Percentiles rank a stretch among this genome's conserved stretches.
Evolutionary conservation across 2,113 vertebrate species (phyloP).

Genomic region (Typhlomys cinereus): DNA sequence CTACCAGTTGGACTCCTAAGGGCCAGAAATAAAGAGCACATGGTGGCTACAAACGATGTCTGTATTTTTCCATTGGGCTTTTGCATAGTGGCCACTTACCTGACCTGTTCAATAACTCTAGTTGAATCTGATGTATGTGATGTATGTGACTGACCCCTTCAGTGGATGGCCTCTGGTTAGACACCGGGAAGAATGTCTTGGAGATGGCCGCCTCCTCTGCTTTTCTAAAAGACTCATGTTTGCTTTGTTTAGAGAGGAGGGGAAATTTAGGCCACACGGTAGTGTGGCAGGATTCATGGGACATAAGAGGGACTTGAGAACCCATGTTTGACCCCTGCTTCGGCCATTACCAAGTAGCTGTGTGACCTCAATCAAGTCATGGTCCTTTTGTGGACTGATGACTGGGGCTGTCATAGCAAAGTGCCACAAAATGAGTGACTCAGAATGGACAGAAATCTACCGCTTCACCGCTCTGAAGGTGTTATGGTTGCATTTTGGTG

Average conservation of each 20-base stretch:
- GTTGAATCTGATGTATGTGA: not conserved
- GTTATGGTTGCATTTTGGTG: too few species aligned
- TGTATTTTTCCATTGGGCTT: not conserved
- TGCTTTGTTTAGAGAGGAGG: not conserved
- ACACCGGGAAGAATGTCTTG: not conserved
- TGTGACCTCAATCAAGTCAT: not conserved
- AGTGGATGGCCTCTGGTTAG: not conserved
- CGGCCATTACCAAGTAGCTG: not conserved
- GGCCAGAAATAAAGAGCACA: rapidly evolving
- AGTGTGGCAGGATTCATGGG: not conserved
- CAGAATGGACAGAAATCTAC: not conserved
- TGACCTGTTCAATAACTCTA: not conserved
- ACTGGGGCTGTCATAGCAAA: not conserved
- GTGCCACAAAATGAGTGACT: not conserved
- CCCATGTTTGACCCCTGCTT: not conserved
- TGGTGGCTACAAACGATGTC: not conserved
- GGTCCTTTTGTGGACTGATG: not conserved
- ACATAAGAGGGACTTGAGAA: not conserved
- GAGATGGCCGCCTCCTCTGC: not conserved
- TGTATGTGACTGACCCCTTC: not conserved
- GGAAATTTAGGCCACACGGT: not conserved
- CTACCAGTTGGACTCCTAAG: not conserved
- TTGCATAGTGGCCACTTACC: not conserved
- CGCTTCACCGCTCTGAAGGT: not conserved
- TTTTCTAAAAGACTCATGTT: not conserved